Percentiles rank a stretch among this genome's conserved stretches.
Conservation (phyloP, 2,113 vertebrate genomes). For the Cyanoramphus novaezelandiae region DNA sequence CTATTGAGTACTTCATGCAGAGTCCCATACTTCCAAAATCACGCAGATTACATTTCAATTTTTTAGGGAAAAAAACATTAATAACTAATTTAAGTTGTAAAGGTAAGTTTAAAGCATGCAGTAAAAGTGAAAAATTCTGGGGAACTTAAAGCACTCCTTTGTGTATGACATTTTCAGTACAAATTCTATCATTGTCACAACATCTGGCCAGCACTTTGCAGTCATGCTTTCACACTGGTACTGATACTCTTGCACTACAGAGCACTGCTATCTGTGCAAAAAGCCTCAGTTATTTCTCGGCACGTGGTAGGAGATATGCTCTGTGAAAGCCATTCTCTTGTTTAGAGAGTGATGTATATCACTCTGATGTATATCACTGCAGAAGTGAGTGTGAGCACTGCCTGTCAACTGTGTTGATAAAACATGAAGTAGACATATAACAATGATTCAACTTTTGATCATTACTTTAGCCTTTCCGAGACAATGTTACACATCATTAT, state of each 20-base stretch:
- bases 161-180: background rate
- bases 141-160: background rate
- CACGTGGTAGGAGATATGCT: background rate
- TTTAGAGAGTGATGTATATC: background rate
- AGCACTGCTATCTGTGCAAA: background rate
- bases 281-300: background rate
- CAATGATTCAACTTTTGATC: background rate
- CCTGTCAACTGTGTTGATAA: background rate
- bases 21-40: background rate
- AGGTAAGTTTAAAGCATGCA: background rate
- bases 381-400: background rate
- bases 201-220: background rate
- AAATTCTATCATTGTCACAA: background rate
- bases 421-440: background rate
- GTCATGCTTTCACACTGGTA: background rate
- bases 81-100: background rate
- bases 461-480: background rate
- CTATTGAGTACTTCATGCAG: background rate
- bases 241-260: background rate
- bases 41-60: background rate
- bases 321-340: background rate
- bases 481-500: background rate
- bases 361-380: background rate
- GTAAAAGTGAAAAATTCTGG: background rate
- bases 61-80: fast-evolving